These are phyloP conservation scores for Oreochromis grahami DNA, from an alignment of 2,797 vertebrate species.

Conservation along the genomic window DNA sequence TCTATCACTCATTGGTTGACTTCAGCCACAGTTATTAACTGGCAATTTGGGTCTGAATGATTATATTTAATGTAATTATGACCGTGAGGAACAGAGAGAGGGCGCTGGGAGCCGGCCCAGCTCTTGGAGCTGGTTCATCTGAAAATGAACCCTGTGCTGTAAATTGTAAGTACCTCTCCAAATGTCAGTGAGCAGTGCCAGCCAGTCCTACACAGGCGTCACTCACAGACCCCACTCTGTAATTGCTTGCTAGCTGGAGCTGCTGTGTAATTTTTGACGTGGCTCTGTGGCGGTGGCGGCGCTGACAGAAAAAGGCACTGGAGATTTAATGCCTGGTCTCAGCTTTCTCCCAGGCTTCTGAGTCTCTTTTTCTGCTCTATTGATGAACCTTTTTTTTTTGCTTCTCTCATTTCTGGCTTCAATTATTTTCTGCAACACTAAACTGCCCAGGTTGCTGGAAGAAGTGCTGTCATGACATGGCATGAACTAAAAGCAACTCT, in stretches of 20 bases:
- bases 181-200: slow-evolving; percentile 41
- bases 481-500: slow-evolving; percentile 4
- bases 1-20: slow-evolving; percentile 14
- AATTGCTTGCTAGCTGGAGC: slow-evolving; percentile 66
- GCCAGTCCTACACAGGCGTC: slow-evolving; percentile 44
- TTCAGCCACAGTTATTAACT: slow-evolving; percentile 36
- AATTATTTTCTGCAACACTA: slow-evolving; percentile 12
- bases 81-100: slow-evolving; percentile 9
- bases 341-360: slow-evolving; percentile 18
- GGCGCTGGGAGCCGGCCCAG: slow-evolving; percentile 9
- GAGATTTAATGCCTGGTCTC: slow-evolving; percentile 55
- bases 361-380: slow-evolving; percentile 17
- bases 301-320: slow-evolving; percentile 57
- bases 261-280: slow-evolving; percentile 64
- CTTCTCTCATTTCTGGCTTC: slow-evolving; percentile 5
- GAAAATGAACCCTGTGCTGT: slow-evolving; percentile 40
- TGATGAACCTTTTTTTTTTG: slow-evolving; percentile 4
- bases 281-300: slow-evolving; percentile 29
- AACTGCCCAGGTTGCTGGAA: neutral
- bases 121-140: slow-evolving; percentile 38
- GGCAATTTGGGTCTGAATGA: slow-evolving; percentile 51
- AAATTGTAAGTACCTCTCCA: slow-evolving; percentile 52
- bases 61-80: slow-evolving; percentile 59
- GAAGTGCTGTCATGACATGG: neutral
- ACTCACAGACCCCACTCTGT: slow-evolving; percentile 61